Evolutionary conservation across 1,140 invertebrate species (phyloP).

Genomic region (Drosophila nikananu): DNA sequence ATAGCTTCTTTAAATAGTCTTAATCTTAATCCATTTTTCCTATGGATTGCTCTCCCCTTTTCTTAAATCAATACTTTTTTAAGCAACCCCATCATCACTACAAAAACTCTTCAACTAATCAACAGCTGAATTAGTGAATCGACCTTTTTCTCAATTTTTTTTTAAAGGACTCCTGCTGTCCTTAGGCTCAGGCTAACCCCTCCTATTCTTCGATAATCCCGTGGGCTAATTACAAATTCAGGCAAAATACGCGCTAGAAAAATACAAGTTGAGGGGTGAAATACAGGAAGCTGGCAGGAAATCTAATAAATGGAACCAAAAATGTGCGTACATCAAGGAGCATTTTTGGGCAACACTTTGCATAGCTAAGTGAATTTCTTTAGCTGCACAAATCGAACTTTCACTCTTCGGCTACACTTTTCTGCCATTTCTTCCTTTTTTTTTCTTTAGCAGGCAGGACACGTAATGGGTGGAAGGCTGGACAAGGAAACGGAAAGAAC

Average conservation of each 20-base stretch:
- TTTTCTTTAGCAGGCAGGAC: conserved; percentile 49
- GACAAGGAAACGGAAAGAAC: conserved; percentile 33
- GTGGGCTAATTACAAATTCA: conserved; percentile 76
- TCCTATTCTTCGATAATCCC: background rate
- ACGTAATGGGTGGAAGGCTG: conserved; percentile 63
- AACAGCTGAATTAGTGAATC: conserved; percentile 28
- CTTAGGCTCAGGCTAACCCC: background rate
- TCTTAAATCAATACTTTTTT: background rate
- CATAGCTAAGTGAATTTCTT: conserved; percentile 72
- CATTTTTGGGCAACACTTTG: conserved; percentile 35
- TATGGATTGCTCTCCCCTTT: background rate
- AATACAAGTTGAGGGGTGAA: conserved; percentile 49
- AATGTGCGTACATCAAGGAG: conserved; percentile 79
- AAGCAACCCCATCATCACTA: background rate
- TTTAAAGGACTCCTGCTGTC: conserved; percentile 17
- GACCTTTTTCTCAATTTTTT: conserved; percentile 21
- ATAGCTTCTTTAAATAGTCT: background rate
- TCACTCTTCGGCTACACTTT: conserved; percentile 49
- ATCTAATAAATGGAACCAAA: conserved; percentile 85
- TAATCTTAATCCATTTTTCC: too few species aligned
- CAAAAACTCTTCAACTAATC: conserved; percentile 14
- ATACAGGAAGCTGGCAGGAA: conserved; percentile 67
- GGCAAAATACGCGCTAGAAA: conserved; percentile 60
- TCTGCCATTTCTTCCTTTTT: conserved; percentile 2
- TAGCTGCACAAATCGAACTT: conserved; percentile 74